A percentile compares a stretch with the other conserved stretches of the same genome.
phyloP scores from a whole-genome alignment of 2,113 vertebrate genomes.

The Paraplagusia blochii region DNA sequence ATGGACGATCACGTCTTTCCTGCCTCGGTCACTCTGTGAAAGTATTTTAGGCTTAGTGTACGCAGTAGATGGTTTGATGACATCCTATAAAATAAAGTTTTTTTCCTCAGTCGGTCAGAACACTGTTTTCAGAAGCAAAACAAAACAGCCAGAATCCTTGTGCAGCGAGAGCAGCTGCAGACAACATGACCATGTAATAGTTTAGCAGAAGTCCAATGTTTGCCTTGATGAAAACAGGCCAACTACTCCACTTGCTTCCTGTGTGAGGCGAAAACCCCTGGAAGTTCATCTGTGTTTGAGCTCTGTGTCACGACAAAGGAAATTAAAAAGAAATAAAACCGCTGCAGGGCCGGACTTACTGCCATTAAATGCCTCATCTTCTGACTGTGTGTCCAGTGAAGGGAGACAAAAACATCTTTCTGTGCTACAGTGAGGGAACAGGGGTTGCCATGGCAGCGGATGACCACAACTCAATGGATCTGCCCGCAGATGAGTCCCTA shows the following conservation, averaged over 20 bases:
- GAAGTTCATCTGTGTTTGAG: constrained; percentile 44
- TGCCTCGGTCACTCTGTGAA: neutral
- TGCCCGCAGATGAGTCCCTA: constrained; percentile 77
- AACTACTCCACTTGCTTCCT: constrained; percentile 9
- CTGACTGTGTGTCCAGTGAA: constrained; percentile 83
- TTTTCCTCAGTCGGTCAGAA: neutral
- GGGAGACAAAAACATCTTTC: constrained; percentile 84
- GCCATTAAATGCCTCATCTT: constrained; percentile 77
- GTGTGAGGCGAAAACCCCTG: neutral
- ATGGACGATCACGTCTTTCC: too few species aligned
- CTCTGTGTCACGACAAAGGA: constrained; percentile 42
- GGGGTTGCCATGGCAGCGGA: constrained; percentile 85
- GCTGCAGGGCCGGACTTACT: constrained; percentile 65
- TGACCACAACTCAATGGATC: constrained; percentile 84
- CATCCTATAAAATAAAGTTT: neutral
- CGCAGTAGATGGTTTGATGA: neutral
- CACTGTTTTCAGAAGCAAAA: neutral
- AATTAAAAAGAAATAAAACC: constrained; percentile 52
- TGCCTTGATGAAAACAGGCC: neutral
- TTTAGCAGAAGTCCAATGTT: neutral
- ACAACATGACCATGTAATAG: neutral
- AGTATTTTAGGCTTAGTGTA: neutral
- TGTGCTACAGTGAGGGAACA: constrained; percentile 80
- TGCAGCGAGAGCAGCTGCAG: too few species aligned
- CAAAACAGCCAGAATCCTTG: neutral